Percentiles rank a stretch among this genome's conserved stretches.
phyloP scores from a whole-genome alignment of 2,888 invertebrate species.

The Colostygia pectinataria region DNA sequence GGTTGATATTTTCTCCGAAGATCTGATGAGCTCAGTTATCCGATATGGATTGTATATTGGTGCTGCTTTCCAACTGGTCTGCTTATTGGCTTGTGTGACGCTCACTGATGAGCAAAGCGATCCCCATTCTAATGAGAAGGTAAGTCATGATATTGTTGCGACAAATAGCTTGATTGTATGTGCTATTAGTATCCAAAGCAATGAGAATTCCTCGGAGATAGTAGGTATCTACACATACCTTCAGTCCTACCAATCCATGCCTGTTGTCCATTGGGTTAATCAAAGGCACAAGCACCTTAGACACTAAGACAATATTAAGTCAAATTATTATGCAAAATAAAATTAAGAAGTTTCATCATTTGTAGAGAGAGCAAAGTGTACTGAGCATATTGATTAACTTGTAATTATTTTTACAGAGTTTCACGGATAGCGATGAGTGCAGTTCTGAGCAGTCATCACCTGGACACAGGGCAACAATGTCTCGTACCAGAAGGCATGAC shows the following conservation, averaged over 20 bases:
- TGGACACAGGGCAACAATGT: constrained; percentile 86
- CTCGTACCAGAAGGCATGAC: constrained; percentile 86
- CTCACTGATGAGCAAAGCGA: constrained; percentile 86
- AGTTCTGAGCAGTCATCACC: constrained; percentile 89
- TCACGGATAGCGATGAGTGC: constrained; percentile 88
- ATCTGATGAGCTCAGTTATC: constrained; percentile 88
- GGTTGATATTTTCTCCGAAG: constrained; percentile 83
- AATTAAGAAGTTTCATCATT: no score
- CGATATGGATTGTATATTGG: constrained; percentile 92
- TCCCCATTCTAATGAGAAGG: constrained; percentile 76
- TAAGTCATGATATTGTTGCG: constrained; percentile 36
- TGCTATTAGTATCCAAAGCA: no score
- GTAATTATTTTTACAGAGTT: constrained; percentile 59
- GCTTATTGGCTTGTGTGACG: constrained; percentile 91
- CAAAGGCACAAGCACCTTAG: no score
- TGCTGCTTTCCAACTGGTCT: constrained; percentile 93
- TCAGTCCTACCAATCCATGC: no score
- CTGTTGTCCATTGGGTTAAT: no score
- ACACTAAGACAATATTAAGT: no score
- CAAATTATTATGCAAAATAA: no score
- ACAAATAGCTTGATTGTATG: not conserved
- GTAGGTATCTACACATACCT: no score
- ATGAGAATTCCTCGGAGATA: no score
- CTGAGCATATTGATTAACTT: no score
- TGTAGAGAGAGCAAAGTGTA: no score